Percentiles rank a stretch among this genome's conserved stretches.
phyloP scores from a whole-genome alignment of 2,888 invertebrate species.

The Scaptomyza polygonia region DNA sequence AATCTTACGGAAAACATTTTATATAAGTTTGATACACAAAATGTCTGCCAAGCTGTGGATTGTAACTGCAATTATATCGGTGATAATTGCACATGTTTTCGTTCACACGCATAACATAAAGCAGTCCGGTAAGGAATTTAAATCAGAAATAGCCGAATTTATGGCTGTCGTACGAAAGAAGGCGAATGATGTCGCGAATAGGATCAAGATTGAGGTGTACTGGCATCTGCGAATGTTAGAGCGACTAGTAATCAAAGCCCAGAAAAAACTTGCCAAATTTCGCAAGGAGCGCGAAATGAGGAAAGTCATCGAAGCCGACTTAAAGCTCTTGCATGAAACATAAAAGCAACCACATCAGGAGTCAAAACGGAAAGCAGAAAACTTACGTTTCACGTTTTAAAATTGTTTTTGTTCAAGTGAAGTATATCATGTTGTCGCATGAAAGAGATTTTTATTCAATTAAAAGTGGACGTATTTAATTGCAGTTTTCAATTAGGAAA shows the following conservation, averaged over 20 bases:
- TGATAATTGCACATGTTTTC: slow-evolving; percentile 33
- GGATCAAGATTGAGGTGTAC: slow-evolving; percentile 19
- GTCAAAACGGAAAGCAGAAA: neutral
- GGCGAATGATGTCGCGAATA: neutral
- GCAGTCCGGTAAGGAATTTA: neutral
- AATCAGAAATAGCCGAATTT: neutral
- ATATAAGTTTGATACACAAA: neutral
- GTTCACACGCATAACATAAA: slow-evolving; percentile 1
- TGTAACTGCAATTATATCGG: slow-evolving; percentile 13
- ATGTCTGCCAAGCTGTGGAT: slow-evolving; percentile 41
- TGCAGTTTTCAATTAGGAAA: slow-evolving; percentile 71
- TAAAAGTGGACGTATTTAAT: slow-evolving; percentile 56
- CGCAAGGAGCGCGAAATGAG: slow-evolving; percentile 1
- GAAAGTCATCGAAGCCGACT: neutral
- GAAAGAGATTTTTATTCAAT: slow-evolving; percentile 54
- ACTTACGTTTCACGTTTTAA: neutral
- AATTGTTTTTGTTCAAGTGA: slow-evolving; percentile 8
- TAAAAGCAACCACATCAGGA: neutral
- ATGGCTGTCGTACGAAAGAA: neutral
- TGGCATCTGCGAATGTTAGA: slow-evolving; percentile 9
- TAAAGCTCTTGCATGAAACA: slow-evolving; percentile 1
- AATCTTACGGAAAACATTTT: too few relatives aligned
- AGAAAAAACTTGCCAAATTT: slow-evolving; percentile 6
- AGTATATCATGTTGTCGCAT: slow-evolving; percentile 20
- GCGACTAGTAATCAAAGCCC: neutral